Base-by-base conservation (phyloP, 2,888 invertebrate species). In the Hemaris fuciformis region DNA sequence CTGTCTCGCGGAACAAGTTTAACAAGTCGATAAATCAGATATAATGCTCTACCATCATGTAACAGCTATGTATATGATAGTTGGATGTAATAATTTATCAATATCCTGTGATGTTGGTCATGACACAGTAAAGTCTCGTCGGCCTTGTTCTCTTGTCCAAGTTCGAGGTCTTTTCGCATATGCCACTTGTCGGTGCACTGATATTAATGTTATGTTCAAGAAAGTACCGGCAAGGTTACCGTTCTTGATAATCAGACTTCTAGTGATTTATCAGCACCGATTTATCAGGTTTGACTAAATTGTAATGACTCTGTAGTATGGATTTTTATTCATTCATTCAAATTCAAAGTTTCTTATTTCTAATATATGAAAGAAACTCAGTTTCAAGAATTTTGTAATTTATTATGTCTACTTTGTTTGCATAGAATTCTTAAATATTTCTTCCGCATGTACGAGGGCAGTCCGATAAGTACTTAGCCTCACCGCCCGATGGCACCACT, bases 81-180 rank as follows among this genome's bases (percentile, higher is more conserved):
- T 20, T 43, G 18, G 20, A 20, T 20, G 18, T 15, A 27, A 18
- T 48, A 27, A 31, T 53, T 10, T 53, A 15, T 53, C 53, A 31
- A 53, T 53, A 31, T 27, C 31, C 15, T 7, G 31, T 10, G 31
- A 31, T 31, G 18, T 53, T 53, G 18, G 27, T 53, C 53, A 10
- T 53, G 53, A 53, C 48, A 48, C 18, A 53, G 31, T 53, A 53
- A 53, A 53, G 27, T 27, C 53, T 18, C 10, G 31, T 25, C 1
- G 53, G 20, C 53, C 53, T 53, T 10, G 27, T 31, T 27, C 15
- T 31, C 18, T 18, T 20, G 18, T 53, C 31, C 53, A 48, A 48
- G 48, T 48, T 48, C n/a, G 48, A 15, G 48, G 48, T 15, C 48
- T 48, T 48, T n/a, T 22, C 45, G 13, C 18, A 53, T 53, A 53